Evolutionary conservation across 2,797 vertebrate species (phyloP), one percentile per base, ranked within the genome.

Genomic region (Tolypeutes matacus): DNA sequence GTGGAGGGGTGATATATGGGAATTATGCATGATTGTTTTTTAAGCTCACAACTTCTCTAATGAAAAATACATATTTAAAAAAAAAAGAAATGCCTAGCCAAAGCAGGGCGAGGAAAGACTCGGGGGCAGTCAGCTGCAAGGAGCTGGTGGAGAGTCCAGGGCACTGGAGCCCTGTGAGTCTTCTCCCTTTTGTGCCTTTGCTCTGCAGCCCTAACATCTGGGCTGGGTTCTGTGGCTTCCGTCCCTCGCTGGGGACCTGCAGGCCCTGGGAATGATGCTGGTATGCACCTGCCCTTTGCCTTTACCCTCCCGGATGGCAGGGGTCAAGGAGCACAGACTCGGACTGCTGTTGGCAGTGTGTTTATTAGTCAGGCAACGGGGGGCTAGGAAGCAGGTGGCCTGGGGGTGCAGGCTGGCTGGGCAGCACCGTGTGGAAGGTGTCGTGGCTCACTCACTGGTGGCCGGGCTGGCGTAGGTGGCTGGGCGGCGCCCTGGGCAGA

Each of bases 351-450:
- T 5, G 10, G 3, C 5, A 80, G 53, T 2, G 29, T 39, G 18
- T 97, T 97, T 97, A 97, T 96, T 97, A 82, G 93, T 94, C 81
- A 86, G 69, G 42, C 7, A 34, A 58, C 21, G 25, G 3, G 20
- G 27, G 42, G 5, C 18, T 91, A 53, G 39, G 13, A 56, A 21
- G 58, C 29, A 82, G 36, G 21, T 21, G 25, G 39, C 39, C 39
- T 27, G 2, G n/a, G 21, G 60, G 62, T 65, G 42, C 65, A 73
- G 46, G 56, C 25, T 23, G 7, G 42, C 6, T 25, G 25, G 31
- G 67, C 5, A 12, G 29, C 0, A 3, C 14, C 3, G 1, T 13
- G 34, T 58, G n/a, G 78, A 70, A 65, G 12, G 6, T 46, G n/a
- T 60, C 5, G 29, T 5, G 42, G 70, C 53, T 86, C 25, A 89